Evolutionary conservation across 2,113 vertebrate species (phyloP).

Genomic region (Osmerus mordax): DNA sequence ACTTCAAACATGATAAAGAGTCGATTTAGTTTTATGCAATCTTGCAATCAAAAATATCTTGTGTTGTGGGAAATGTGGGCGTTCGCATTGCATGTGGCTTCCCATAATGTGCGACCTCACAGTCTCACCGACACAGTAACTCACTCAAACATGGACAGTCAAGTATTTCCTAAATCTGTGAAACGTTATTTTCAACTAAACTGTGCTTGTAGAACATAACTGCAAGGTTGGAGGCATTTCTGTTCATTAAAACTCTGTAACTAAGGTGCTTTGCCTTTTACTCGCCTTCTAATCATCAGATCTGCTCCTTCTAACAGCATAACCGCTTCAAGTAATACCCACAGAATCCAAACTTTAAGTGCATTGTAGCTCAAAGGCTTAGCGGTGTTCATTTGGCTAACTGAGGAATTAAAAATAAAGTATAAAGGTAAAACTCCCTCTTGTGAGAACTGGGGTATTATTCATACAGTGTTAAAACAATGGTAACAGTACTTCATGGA

Average conservation of each 20-base stretch:
- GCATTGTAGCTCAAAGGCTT: conserved; percentile 31
- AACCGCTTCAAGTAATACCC: conserved; percentile 17
- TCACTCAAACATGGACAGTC: conserved; percentile 17
- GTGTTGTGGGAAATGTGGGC: conserved; percentile 40
- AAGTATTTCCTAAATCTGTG: conserved; percentile 40
- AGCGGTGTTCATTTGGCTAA: conserved; percentile 38
- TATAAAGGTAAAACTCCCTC: conserved; percentile 27
- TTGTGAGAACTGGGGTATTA: conserved; percentile 33
- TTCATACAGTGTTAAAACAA: conserved; percentile 55
- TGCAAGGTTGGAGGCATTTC: conserved; percentile 19
- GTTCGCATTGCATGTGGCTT: conserved; percentile 14
- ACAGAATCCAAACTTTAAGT: conserved; percentile 29
- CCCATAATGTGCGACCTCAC: conserved; percentile 21
- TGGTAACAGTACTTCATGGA: conserved; percentile 40
- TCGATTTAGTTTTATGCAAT: conserved; percentile 31
- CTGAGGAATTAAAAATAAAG: conserved; percentile 31
- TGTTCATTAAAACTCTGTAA: not conserved
- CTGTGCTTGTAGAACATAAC: not conserved
- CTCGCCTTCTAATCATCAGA: conserved; percentile 12
- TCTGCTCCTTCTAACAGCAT: conserved; percentile 36
- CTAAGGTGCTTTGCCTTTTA: conserved; percentile 11
- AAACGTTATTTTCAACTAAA: not conserved
- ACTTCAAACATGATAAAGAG: conserved; percentile 24
- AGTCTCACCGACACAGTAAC: conserved; percentile 25
- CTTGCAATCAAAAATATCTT: conserved; percentile 25